Conservation (phyloP, 2,888 invertebrate genomes). For the Melinopterus prodromus region DNA sequence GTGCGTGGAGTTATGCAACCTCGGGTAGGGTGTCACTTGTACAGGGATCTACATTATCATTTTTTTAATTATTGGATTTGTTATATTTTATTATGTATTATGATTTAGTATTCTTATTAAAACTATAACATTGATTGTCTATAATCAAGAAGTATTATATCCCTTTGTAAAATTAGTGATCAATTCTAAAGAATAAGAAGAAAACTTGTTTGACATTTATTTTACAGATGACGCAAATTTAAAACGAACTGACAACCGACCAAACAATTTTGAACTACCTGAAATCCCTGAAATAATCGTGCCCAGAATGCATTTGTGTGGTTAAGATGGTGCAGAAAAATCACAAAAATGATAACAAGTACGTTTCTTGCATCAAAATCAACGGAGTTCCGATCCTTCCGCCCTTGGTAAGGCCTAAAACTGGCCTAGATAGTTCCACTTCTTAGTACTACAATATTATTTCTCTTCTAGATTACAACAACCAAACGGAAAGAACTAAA, state of each 20-base stretch:
- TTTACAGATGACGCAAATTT: background rate
- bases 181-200: background rate
- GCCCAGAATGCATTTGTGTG: background rate
- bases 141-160: background rate
- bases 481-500: slow-evolving; percentile 71
- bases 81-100: no score
- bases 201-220: background rate
- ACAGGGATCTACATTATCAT: no score
- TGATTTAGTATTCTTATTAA: no score
- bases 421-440: background rate
- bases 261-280: background rate
- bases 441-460: background rate
- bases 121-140: no score
- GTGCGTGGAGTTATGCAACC: no score
- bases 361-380: slow-evolving; percentile 76
- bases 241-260: background rate
- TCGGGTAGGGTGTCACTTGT: no score
- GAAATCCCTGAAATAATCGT: background rate
- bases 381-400: slow-evolving; percentile 78
- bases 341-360: slow-evolving; percentile 48
- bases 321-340: slow-evolving; percentile 29
- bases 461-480: slow-evolving; percentile 68
- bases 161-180: background rate
- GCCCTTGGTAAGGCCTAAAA: slow-evolving; percentile 69
- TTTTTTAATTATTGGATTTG: no score